A percentile compares a stretch with the other conserved stretches of the same genome.
Conservation (phyloP, 2,888 invertebrate genomes). For the Tetragonula carbonaria region DNA sequence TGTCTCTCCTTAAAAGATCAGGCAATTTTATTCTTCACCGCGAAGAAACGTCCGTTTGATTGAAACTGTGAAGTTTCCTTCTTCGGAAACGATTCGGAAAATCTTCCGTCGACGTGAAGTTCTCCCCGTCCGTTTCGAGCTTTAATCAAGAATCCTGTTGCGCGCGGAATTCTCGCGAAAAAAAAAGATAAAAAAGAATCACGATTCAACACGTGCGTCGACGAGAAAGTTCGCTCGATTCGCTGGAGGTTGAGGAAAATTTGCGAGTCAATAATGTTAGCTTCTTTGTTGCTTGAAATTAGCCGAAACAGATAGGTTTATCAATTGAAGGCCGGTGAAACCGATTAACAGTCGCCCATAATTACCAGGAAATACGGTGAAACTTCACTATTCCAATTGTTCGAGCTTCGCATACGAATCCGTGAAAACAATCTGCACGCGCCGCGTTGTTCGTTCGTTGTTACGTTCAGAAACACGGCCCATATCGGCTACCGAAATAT, state of each 20-base stretch:
- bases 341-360: background rate
- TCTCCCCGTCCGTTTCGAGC: background rate
- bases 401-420: background rate
- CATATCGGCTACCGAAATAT: conserved; percentile 33
- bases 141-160: background rate
- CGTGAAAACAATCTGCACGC: background rate
- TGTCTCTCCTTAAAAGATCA: background rate
- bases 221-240: conserved; percentile 21
- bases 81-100: background rate
- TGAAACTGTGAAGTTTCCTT: background rate
- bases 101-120: background rate
- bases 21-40: background rate
- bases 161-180: background rate
- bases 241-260: background rate
- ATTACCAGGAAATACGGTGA: background rate
- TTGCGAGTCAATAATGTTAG: background rate
- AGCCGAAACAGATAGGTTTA: conserved; percentile 29
- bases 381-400: no score
- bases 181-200: background rate
- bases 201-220: background rate
- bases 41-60: background rate
- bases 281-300: conserved; percentile 37
- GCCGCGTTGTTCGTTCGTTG: background rate
- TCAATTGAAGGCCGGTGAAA: conserved; percentile 21
- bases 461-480: background rate